Evolutionary conservation across 2,113 vertebrate genomes (phyloP).

Genomic region (Elaphurus davidianus): DNA sequence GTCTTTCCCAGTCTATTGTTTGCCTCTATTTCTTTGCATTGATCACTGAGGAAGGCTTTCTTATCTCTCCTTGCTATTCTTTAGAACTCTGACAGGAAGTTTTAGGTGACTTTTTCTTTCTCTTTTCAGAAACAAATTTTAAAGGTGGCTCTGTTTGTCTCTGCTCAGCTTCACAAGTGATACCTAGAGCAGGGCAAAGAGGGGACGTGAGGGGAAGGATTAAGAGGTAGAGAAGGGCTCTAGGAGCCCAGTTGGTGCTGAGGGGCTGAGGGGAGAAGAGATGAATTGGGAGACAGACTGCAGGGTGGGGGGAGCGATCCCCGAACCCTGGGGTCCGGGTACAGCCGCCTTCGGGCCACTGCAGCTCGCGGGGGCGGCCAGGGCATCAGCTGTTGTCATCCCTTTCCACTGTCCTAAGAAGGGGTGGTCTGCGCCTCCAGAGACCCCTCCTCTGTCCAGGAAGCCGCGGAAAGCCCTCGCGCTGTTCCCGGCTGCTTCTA

Average conservation of each 20-base stretch:
- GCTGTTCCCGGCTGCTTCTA: too few species aligned
- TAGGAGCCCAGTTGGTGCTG: neutral
- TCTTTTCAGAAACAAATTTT: neutral
- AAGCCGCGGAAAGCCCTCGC: neutral
- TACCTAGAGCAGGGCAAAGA: neutral
- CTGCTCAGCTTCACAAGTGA: neutral
- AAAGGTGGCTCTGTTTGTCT: neutral
- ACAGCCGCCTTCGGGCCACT: neutral
- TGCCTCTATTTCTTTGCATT: too few species aligned
- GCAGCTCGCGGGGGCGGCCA: neutral
- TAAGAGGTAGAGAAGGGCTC: neutral
- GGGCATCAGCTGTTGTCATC: neutral
- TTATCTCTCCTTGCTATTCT: too few species aligned
- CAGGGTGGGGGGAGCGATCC: neutral
- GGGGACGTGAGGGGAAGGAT: neutral
- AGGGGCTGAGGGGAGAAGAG: neutral
- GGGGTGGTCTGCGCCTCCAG: neutral
- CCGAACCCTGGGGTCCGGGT: neutral
- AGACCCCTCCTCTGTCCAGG: neutral
- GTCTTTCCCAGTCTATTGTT: too few species aligned
- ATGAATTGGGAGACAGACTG: neutral
- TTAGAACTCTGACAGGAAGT: too few species aligned
- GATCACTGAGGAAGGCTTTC: too few species aligned
- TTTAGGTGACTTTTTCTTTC: neutral
- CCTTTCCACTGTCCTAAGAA: neutral